Conservation (phyloP, 1,140 invertebrate species). For the Hylyphantes graminicola region DNA sequence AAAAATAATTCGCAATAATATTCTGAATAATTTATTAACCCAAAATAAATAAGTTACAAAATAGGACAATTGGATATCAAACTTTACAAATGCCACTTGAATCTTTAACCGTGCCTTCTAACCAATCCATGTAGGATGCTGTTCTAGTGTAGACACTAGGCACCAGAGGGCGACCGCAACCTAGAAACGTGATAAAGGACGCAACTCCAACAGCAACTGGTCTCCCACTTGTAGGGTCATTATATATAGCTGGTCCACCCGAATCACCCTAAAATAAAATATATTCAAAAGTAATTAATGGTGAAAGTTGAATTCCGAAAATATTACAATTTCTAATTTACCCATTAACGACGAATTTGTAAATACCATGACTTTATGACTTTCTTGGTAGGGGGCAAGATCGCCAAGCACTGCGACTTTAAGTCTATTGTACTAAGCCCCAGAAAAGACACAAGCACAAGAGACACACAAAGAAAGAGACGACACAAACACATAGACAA, state of each 20-base stretch:
- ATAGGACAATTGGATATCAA: no score
- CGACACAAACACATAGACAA: no score
- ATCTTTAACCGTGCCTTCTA: neutral
- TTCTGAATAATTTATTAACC: no score
- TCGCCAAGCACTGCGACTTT: no score
- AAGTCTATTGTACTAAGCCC: no score
- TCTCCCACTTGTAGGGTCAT: neutral
- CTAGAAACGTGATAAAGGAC: constrained; percentile 30
- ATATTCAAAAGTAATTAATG: neutral
- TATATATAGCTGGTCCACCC: constrained; percentile 32
- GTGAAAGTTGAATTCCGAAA: neutral
- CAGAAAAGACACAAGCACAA: no score
- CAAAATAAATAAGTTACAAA: no score
- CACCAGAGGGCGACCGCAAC: constrained; percentile 8
- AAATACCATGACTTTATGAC: no score
- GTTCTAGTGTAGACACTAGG: constrained; percentile 39
- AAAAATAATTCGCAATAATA: no score
- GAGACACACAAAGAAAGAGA: no score
- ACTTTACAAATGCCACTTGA: constrained; percentile 36
- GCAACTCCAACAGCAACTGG: constrained; percentile 34
- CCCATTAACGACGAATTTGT: no score
- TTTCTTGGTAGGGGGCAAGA: no score
- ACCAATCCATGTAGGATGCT: constrained; percentile 23
- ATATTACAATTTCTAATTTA: neutral
- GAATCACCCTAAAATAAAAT: constrained; percentile 38